Percentiles rank a stretch among this genome's conserved stretches.
phyloP scores from a whole-genome alignment of 35 echinoderm and acorn worm genomes.

The Eucidaris tribuloides region DNA sequence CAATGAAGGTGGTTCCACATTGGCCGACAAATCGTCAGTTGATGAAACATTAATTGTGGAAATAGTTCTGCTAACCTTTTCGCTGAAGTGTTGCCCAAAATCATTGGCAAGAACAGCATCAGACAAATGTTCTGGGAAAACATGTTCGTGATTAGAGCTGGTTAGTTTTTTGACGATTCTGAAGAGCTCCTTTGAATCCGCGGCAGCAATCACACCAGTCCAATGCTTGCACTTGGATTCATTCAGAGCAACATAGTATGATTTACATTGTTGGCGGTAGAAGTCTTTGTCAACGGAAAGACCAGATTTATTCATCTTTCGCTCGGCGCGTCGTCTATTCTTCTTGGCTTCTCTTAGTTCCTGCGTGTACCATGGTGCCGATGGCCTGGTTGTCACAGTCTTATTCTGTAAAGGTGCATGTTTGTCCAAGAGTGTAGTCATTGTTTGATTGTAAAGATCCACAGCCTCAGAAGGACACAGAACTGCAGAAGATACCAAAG shows the following conservation, averaged over 20 bases:
- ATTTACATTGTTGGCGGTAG: slow-evolving; percentile 30
- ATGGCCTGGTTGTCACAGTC: slow-evolving; percentile 19
- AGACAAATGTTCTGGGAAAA: slow-evolving; percentile 34
- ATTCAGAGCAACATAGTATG: slow-evolving; percentile 6
- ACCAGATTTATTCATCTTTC: slow-evolving; percentile 35
- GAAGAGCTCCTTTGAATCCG: slow-evolving; percentile 44
- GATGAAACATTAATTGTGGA: not conserved
- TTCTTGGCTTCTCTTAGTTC: slow-evolving; percentile 20
- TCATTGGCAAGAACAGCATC: slow-evolving; percentile 36
- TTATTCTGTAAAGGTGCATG: slow-evolving; percentile 29
- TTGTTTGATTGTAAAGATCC: slow-evolving; percentile 21
- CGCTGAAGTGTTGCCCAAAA: slow-evolving; percentile 44
- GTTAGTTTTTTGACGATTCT: slow-evolving; percentile 7
- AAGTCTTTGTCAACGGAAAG: slow-evolving; percentile 29
- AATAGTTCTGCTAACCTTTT: slow-evolving; percentile 32
- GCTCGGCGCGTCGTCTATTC: slow-evolving; percentile 9
- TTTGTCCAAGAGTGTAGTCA: slow-evolving; percentile 15
- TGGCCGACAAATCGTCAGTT: not conserved
- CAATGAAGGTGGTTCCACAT: not conserved
- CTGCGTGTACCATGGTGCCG: slow-evolving; percentile 33
- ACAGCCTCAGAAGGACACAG: slow-evolving; percentile 9
- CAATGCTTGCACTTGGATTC: slow-evolving; percentile 26
- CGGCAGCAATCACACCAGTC: not conserved
- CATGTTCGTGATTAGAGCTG: not conserved
- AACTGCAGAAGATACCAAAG: not conserved